These are phyloP conservation scores for Percina caprodes DNA, from an alignment of 2,113 vertebrate species.

Conservation along the genomic window DNA sequence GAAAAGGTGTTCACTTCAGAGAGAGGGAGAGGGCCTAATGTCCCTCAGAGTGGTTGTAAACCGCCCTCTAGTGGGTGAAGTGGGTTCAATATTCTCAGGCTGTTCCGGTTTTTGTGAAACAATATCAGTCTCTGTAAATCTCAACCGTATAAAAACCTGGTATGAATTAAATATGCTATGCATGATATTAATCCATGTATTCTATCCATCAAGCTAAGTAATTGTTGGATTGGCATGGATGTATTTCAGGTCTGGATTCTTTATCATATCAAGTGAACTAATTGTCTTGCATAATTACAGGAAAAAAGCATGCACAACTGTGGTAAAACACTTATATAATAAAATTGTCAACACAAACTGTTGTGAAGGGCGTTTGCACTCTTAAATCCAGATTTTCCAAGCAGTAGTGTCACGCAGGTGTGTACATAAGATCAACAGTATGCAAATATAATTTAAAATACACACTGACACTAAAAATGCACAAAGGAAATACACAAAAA, in stretches of 20 bases:
- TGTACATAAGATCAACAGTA: not conserved
- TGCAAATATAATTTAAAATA: not conserved
- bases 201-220: not conserved
- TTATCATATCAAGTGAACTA: not conserved
- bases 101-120: not conserved
- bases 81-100: not conserved
- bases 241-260: not conserved
- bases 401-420: not conserved
- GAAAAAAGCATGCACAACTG: not conserved
- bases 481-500: not conserved
- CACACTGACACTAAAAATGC: not conserved
- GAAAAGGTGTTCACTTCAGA: constrained; percentile 21
- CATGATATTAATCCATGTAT: not conserved
- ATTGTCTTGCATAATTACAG: not conserved
- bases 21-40: not conserved
- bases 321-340: not conserved
- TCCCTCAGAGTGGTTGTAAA: constrained; percentile 26
- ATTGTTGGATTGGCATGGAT: not conserved
- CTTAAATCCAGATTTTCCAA: not conserved
- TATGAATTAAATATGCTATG: not conserved
- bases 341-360: not conserved
- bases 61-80: constrained; percentile 64
- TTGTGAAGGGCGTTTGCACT: not conserved
- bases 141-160: not conserved
- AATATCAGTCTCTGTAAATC: not conserved